These are phyloP conservation scores for Melinaea marsaeus DNA, from an alignment of 2,888 invertebrate genomes.

Conservation along the genomic window DNA sequence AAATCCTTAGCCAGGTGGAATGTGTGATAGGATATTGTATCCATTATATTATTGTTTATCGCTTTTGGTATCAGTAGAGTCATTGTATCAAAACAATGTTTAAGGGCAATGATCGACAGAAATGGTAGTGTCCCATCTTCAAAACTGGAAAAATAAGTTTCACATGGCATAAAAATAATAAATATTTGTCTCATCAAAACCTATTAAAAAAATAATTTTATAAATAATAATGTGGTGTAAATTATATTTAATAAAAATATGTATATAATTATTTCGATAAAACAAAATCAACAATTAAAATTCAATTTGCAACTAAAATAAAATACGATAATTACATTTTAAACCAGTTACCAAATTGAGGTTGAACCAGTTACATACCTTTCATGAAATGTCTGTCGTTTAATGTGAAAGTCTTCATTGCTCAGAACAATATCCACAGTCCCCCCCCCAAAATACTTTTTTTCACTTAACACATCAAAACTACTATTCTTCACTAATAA, in stretches of 20 bases:
- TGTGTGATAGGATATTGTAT: conserved; percentile 84
- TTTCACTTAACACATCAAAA: conserved; percentile 76
- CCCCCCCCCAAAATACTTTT: conserved; percentile 94
- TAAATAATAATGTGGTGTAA: no score
- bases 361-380: conserved; percentile 73
- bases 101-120: conserved; percentile 87
- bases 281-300: neutral
- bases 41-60: conserved; percentile 71
- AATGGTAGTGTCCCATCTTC: conserved; percentile 97
- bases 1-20: conserved; percentile 86
- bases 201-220: no score
- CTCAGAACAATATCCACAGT: conserved; percentile 92
- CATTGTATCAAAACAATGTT: conserved; percentile 89
- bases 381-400: conserved; percentile 82
- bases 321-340: neutral
- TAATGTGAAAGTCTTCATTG: conserved; percentile 83
- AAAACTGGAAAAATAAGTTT: conserved; percentile 78
- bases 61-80: conserved; percentile 79
- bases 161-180: no score
- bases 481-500: conserved; percentile 85
- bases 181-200: no score
- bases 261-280: neutral
- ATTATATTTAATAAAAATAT: conserved; percentile 6
- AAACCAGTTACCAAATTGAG: neutral
- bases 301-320: neutral